Evolutionary conservation across 2,797 vertebrate species (phyloP).

Genomic region (Adrianichthys oophorus): DNA sequence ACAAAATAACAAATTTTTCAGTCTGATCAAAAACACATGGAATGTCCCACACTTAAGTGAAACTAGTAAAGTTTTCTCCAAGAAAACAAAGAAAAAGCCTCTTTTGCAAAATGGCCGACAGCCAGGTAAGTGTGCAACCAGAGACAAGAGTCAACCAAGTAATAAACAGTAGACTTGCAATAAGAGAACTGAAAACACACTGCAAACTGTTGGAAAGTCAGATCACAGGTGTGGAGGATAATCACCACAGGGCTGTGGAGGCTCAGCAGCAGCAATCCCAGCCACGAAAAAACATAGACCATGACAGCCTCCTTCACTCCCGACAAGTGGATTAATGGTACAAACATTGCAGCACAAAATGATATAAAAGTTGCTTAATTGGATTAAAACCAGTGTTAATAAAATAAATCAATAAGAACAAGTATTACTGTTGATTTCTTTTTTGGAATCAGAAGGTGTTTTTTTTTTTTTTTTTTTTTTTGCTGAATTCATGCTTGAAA

Average conservation of each 20-base stretch:
- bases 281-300: neutral
- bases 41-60: constrained; percentile 6
- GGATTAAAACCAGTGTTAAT: too few relatives aligned
- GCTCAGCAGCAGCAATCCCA: neutral
- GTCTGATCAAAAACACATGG: too few relatives aligned
- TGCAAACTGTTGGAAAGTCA: neutral
- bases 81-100: neutral
- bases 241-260: neutral
- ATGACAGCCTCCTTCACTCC: neutral
- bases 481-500: too few relatives aligned
- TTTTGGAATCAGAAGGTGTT: too few relatives aligned
- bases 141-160: neutral
- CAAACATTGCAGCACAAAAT: neutral
- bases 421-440: too few relatives aligned
- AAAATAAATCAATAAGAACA: too few relatives aligned
- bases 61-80: neutral
- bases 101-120: neutral
- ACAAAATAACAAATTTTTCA: too few relatives aligned
- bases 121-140: neutral
- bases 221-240: neutral
- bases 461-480: too few relatives aligned
- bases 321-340: neutral
- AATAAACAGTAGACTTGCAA: neutral
- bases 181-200: neutral
- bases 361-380: neutral